Conservation (phyloP, 2,797 vertebrate genomes). For the Buphagus erythrorhynchus region DNA sequence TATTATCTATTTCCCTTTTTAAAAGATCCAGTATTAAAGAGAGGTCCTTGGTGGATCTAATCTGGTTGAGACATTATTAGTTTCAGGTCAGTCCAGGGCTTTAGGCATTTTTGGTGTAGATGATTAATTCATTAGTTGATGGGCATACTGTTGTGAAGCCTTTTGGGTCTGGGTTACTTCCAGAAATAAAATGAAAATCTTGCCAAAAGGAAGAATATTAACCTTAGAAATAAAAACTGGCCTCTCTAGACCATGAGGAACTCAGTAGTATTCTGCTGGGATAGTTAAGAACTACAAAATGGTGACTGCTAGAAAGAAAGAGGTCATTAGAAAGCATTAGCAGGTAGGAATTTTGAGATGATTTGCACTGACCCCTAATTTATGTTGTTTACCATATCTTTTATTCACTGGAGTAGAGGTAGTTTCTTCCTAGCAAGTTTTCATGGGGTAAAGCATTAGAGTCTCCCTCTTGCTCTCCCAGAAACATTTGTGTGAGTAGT, state of each 20-base stretch:
- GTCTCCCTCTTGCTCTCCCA: not conserved
- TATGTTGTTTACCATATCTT: not conserved
- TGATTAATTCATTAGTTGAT: constrained; percentile 8
- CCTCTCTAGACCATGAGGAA: not conserved
- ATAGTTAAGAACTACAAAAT: not conserved
- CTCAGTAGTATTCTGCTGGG: not conserved
- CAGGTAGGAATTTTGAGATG: not conserved
- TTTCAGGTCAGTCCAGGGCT: not conserved
- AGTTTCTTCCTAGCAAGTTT: not conserved
- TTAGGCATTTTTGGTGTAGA: not conserved
- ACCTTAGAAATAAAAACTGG: not conserved
- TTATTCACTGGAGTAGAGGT: not conserved
- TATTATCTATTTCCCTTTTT: not conserved
- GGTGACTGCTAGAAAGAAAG: not conserved
- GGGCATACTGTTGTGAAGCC: not conserved
- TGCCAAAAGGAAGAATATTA: constrained; percentile 5
- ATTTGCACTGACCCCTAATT: not conserved
- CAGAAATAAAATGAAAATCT: constrained; percentile 7
- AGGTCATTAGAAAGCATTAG: not conserved
- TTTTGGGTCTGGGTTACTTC: not conserved
- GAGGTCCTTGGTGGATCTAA: not conserved
- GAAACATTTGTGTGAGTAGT: not conserved
- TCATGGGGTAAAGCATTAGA: not conserved
- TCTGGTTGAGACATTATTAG: not conserved
- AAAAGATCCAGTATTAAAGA: not conserved